Conservation (phyloP, 2,888 invertebrate genomes). For the Altica lythri region DNA sequence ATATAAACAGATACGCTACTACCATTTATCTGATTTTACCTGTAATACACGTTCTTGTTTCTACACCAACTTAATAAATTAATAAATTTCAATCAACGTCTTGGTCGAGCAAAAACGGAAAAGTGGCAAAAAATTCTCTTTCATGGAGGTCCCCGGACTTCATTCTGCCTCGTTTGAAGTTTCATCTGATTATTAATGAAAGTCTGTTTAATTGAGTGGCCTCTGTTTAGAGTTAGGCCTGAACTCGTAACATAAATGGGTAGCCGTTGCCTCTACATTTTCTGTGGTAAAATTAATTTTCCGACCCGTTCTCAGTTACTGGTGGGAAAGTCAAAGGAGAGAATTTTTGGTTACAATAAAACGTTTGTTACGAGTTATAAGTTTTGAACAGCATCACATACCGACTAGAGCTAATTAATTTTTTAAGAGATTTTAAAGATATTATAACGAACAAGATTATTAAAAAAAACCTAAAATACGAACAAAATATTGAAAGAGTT, state of each 20-base stretch:
- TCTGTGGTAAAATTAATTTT: conserved; percentile 5
- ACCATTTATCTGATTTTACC: background rate
- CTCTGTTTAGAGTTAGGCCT: conserved; percentile 2
- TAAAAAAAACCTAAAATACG: too few species aligned
- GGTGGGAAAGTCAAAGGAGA: too few species aligned
- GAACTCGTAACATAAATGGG: background rate
- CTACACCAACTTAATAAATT: background rate
- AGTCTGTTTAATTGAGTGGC: conserved; percentile 10
- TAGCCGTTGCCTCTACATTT: background rate
- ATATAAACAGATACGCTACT: too few species aligned
- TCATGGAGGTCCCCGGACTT: conserved; percentile 4
- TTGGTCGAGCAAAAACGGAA: background rate
- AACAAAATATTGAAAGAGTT: too few species aligned
- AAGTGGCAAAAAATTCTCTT: background rate
- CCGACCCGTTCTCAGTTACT: conserved; percentile 1
- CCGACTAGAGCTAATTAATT: too few species aligned
- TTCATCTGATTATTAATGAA: conserved; percentile 9
- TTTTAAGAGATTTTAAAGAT: too few species aligned
- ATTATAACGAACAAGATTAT: too few species aligned
- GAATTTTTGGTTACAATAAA: too few species aligned
- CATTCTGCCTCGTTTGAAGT: conserved; percentile 2
- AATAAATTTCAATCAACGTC: conserved; percentile 5
- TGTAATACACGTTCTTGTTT: background rate
- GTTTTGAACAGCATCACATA: too few species aligned
- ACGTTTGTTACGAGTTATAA: too few species aligned